Percentiles rank a stretch among this genome's conserved stretches.
Evolutionary conservation across 2,888 invertebrate genomes (phyloP).

Genomic region (Flexamia atlantica): DNA sequence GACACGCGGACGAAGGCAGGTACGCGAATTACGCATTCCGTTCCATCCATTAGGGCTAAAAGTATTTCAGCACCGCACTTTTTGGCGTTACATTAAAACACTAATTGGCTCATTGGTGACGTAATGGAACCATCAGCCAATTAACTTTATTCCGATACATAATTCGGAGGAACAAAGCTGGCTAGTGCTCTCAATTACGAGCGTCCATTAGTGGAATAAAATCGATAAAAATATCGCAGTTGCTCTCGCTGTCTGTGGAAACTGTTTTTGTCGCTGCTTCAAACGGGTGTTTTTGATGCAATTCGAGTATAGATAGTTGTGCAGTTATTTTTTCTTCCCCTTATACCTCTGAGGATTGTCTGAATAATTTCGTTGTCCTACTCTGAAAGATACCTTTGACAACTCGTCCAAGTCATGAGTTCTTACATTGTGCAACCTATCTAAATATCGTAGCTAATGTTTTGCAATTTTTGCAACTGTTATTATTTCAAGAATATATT

Average conservation of each 20-base stretch:
- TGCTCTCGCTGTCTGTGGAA: background rate
- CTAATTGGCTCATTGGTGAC: slow-evolving; percentile 46
- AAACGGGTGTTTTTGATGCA: no score
- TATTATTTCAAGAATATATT: no score
- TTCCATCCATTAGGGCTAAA: slow-evolving; percentile 39
- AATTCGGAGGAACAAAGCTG: slow-evolving; percentile 42
- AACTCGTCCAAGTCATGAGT: no score
- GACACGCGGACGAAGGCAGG: background rate
- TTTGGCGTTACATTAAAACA: slow-evolving; percentile 53
- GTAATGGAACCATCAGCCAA: slow-evolving; percentile 53
- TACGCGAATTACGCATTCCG: slow-evolving; percentile 36
- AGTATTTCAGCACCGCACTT: slow-evolving; percentile 32
- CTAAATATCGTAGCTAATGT: no score
- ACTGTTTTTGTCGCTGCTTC: background rate
- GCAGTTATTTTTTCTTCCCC: no score
- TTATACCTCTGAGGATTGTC: no score
- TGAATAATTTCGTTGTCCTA: no score
- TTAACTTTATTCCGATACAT: slow-evolving; percentile 35
- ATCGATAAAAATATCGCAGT: slow-evolving; percentile 27
- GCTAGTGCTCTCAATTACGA: slow-evolving; percentile 25
- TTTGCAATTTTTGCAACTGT: no score
- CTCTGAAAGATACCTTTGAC: no score
- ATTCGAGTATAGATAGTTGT: no score
- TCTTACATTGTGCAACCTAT: no score
- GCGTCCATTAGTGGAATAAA: slow-evolving; percentile 35